Conservation (phyloP, 2,797 vertebrate genomes). For the Choloepus didactylus region DNA sequence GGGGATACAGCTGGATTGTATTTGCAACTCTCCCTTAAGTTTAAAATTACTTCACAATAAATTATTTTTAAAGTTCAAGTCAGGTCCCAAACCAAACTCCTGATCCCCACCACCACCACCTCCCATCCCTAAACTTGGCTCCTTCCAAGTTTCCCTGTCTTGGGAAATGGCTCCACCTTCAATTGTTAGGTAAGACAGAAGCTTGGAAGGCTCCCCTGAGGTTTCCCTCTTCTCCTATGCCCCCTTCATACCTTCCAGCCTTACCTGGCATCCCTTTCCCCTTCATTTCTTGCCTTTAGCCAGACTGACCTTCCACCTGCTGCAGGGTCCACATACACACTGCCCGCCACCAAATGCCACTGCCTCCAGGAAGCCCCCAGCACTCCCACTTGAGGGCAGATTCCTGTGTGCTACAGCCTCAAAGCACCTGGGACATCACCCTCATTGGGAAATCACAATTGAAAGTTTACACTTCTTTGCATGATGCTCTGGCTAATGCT, state of each 20-base stretch:
- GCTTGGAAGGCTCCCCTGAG: neutral
- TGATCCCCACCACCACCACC: neutral
- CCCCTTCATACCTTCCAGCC: neutral
- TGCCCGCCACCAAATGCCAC: neutral
- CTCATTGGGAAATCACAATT: accelerated
- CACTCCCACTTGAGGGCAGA: neutral
- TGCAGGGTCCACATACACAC: neutral
- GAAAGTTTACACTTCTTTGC: too few species aligned
- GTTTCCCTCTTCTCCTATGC: neutral
- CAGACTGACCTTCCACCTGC: neutral
- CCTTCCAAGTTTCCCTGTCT: neutral
- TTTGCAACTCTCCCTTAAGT: neutral
- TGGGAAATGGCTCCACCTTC: neutral
- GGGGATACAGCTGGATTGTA: neutral
- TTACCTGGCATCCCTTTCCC: neutral
- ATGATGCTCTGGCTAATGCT: accelerated
- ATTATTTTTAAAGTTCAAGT: neutral
- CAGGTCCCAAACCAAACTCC: neutral
- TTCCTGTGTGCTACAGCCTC: too few species aligned
- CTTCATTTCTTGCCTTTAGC: neutral
- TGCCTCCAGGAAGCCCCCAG: neutral
- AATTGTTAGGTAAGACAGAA: neutral
- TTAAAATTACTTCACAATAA: neutral
- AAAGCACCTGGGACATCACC: neutral
- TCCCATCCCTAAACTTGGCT: neutral